Percentiles rank a stretch among this genome's conserved stretches.
Evolutionary conservation across 2,888 invertebrate species (phyloP).

Genomic region (Doris montereyensis): DNA sequence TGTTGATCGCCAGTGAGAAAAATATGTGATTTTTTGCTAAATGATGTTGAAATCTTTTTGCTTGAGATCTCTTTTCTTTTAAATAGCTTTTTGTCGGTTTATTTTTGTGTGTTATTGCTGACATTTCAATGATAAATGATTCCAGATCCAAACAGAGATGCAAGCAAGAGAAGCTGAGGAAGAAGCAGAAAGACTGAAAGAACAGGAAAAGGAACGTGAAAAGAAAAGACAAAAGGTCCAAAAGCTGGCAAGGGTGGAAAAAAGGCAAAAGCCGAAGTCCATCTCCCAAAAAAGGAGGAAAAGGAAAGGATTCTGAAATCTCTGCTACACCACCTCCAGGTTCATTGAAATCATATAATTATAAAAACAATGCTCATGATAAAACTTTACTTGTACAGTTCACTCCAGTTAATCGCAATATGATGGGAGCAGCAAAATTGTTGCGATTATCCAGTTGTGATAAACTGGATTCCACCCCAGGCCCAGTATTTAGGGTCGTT

Average conservation of each 20-base stretch:
- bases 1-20: no score
- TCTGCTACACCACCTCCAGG: conserved; percentile 51
- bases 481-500: no score
- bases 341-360: no score
- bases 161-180: conserved; percentile 68
- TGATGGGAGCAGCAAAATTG: no score
- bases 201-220: conserved; percentile 62
- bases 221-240: conserved; percentile 56
- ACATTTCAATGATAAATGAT: background rate
- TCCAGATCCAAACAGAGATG: conserved; percentile 64
- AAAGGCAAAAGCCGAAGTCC: conserved; percentile 66
- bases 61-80: no score
- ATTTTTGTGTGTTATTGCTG: background rate
- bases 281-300: conserved; percentile 70
- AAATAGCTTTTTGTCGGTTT: background rate
- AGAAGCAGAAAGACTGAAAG: conserved; percentile 64
- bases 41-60: no score
- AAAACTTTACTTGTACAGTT: no score
- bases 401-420: no score
- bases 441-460: no score
- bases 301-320: conserved; percentile 50
- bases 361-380: no score
- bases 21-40: no score
- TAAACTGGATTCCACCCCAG: no score
- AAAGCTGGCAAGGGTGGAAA: conserved; percentile 54